phyloP scores from a whole-genome alignment of 2,888 invertebrate genomes.

The Pharmacophagus antenor region DNA sequence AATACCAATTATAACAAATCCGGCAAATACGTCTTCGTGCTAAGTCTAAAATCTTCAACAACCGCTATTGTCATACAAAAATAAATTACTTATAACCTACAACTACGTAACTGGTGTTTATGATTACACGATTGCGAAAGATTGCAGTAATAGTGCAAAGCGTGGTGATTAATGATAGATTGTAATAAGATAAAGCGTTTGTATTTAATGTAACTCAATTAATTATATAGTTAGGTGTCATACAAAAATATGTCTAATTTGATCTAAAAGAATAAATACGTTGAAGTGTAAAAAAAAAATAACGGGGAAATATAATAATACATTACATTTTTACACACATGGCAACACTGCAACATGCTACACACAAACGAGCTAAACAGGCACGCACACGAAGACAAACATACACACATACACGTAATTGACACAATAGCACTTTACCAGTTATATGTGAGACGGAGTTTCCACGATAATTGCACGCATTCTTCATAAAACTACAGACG shows the following conservation, averaged over 20 bases:
- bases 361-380: conserved; percentile 32
- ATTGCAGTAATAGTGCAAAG: conserved; percentile 18
- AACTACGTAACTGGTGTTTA: conserved; percentile 12
- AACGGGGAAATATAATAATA: background rate
- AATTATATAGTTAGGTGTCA: background rate
- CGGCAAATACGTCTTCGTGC: conserved; percentile 7
- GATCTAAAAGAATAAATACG: no score
- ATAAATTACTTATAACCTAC: conserved; percentile 30
- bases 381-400: conserved; percentile 47
- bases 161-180: background rate
- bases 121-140: conserved; percentile 23
- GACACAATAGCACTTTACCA: conserved; percentile 62
- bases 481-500: conserved; percentile 39
- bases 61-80: conserved; percentile 31
- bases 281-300: background rate
- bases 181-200: background rate
- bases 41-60: conserved; percentile 28
- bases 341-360: conserved; percentile 9
- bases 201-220: no score
- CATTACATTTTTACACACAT: background rate
- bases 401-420: conserved; percentile 56
- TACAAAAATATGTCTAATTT: background rate
- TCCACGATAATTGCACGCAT: conserved; percentile 39
- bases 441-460: conserved; percentile 54
- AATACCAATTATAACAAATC: conserved; percentile 11